Evolutionary conservation across 2,113 vertebrate genomes (phyloP).

Genomic region (Pachyramphus minor): DNA sequence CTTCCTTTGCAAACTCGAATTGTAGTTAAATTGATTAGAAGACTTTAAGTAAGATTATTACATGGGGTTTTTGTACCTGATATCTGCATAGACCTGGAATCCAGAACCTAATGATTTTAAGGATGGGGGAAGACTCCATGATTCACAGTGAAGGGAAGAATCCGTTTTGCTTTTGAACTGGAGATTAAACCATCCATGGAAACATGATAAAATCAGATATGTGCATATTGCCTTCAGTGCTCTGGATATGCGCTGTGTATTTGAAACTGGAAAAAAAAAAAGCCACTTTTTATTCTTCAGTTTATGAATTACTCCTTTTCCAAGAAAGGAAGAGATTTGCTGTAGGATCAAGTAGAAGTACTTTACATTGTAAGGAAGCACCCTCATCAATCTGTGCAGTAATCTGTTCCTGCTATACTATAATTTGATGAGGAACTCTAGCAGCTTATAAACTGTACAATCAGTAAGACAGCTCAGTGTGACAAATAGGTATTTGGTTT

Average conservation of each 20-base stretch:
- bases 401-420: constrained; percentile 10
- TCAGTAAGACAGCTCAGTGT: not conserved
- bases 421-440: not conserved
- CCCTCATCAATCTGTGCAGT: not conserved
- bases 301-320: not conserved
- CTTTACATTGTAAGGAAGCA: not conserved
- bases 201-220: not conserved
- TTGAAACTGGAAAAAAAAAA: not conserved
- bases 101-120: not conserved
- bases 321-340: constrained; percentile 4
- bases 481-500: not conserved
- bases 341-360: not conserved
- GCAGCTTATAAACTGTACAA: constrained; percentile 32
- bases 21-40: not conserved
- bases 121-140: not conserved
- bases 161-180: not conserved
- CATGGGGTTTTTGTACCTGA: not conserved
- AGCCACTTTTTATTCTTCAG: not conserved
- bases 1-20: not conserved
- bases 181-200: not conserved
- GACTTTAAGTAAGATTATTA: not conserved
- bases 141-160: not conserved
- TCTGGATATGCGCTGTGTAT: not conserved
- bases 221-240: not conserved
- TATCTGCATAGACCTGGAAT: not conserved